Conservation (phyloP, 23 tunicate genomes). For the Halocynthia roretzi region DNA sequence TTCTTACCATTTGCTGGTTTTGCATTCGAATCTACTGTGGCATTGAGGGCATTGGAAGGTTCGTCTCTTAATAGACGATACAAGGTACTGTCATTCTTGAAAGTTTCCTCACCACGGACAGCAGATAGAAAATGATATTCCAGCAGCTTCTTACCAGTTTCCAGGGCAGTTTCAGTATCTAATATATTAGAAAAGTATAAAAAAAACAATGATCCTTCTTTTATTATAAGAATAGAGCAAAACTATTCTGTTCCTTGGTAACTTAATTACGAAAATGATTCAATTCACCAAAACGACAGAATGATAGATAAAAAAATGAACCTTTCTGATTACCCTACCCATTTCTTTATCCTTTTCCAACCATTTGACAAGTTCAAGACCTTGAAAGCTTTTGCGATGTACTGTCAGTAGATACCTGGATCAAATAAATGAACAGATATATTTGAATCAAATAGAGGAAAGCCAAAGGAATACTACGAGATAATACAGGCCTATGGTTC, state of each 20-base stretch:
- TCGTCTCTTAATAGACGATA: constrained; percentile 55
- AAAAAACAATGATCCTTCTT: too few relatives aligned
- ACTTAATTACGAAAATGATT: too few relatives aligned
- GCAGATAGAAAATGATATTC: neutral
- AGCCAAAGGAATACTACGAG: too few relatives aligned
- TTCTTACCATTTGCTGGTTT: constrained; percentile 17
- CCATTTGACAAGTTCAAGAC: constrained; percentile 21
- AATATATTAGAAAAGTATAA: too few relatives aligned
- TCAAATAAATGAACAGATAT: neutral
- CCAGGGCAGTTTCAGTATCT: too few relatives aligned
- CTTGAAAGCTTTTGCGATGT: constrained; percentile 18
- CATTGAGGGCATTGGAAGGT: constrained; percentile 66
- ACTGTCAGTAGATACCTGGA: constrained; percentile 1
- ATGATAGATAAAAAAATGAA: too few relatives aligned
- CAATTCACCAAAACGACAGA: too few relatives aligned
- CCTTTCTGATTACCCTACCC: neutral
- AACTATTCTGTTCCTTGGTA: too few relatives aligned
- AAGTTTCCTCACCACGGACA: constrained; percentile 19
- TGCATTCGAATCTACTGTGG: constrained; percentile 29
- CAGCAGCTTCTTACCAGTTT: too few relatives aligned
- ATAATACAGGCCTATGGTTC: too few relatives aligned
- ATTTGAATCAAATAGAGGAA: neutral
- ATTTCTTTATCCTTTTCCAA: neutral
- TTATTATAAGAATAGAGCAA: too few relatives aligned
- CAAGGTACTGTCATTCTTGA: constrained; percentile 60